A percentile compares a stretch with the other conserved stretches of the same genome.
phyloP scores from a whole-genome alignment of 1,140 invertebrate species.

The Batillaria attramentaria region DNA sequence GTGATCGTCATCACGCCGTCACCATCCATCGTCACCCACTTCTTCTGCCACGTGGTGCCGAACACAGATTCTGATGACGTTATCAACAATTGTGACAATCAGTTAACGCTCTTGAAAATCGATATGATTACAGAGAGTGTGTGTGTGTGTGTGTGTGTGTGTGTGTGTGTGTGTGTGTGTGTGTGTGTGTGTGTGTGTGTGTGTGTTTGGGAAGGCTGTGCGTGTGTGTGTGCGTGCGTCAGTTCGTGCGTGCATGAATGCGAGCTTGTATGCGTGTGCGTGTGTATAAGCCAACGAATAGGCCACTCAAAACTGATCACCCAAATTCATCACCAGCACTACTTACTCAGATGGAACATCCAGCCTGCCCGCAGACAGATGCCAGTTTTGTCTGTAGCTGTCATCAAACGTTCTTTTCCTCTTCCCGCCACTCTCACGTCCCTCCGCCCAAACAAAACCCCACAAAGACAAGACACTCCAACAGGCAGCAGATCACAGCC shows the following conservation, averaged over 20 bases:
- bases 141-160: slow-evolving; percentile 3
- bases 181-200: slow-evolving; percentile 37
- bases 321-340: neutral
- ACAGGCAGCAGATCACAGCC: no score
- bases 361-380: neutral
- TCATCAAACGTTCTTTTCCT: no score
- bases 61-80: neutral
- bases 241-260: slow-evolving; percentile 24
- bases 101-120: no score
- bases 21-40: neutral
- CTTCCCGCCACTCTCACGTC: no score
- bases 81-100: no score
- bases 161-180: slow-evolving; percentile 37
- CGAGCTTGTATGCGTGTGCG: slow-evolving; percentile 31
- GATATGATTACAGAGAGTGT: no score
- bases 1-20: slow-evolving; percentile 12
- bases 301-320: neutral
- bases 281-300: slow-evolving; percentile 13
- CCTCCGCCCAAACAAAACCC: no score
- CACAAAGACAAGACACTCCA: no score
- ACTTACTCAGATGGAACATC: neutral
- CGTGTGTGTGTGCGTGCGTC: slow-evolving; percentile 20
- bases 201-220: slow-evolving; percentile 38
- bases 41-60: slow-evolving; percentile 12
- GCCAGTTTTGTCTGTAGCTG: neutral